Evolutionary conservation across 2,113 vertebrate species (phyloP), one percentile per base, ranked within the genome.

Genomic region (Sapayoa aenigma): DNA sequence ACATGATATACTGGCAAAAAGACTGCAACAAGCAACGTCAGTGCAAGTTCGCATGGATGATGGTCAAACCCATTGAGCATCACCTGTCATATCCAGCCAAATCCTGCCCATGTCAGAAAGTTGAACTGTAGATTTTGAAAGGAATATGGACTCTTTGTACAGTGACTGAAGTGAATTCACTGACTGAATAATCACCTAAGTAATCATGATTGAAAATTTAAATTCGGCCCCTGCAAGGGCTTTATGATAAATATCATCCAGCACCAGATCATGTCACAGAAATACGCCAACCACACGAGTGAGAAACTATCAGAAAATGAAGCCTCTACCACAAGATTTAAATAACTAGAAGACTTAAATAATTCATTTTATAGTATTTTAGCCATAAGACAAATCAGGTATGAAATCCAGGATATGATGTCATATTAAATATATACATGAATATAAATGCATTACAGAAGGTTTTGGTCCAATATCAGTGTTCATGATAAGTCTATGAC

Each of bases 21-120:
- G 98, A 98, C 96, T 98, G 98, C 95, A 98, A 97, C 95, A 98
- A 98, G 92, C 97, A 98, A 69, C 92, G 59, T 11, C 46, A 97
- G 15, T 98, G 98, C 94, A 99, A 99, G 68, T 98, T 98, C 44
- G 98, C 98, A 16, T 98, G 98, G 98, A 98, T 99, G 98, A 98
- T 98, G 98, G 89, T 98, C 87, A 98, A 96, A 92, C 98, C 98
- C 14, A 94, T 95, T 18, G 96, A 98, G 22, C 58, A 46, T 50
- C 93, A 67, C 11, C 55, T 93, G 7, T 3, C 68, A 10, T 96
- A 97, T 87, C 59, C 97, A 39, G 9, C 96, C 60, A 94, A 87
- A 60, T 84, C 95, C 41, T 95, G 95, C 53, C 65, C 95, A 4
- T 98, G 98, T 88, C 97, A 87, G 76, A 98, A 97, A 85, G 98